phyloP scores from a whole-genome alignment of 1,140 invertebrate species.

The Caenorhabditis inopinata region DNA sequence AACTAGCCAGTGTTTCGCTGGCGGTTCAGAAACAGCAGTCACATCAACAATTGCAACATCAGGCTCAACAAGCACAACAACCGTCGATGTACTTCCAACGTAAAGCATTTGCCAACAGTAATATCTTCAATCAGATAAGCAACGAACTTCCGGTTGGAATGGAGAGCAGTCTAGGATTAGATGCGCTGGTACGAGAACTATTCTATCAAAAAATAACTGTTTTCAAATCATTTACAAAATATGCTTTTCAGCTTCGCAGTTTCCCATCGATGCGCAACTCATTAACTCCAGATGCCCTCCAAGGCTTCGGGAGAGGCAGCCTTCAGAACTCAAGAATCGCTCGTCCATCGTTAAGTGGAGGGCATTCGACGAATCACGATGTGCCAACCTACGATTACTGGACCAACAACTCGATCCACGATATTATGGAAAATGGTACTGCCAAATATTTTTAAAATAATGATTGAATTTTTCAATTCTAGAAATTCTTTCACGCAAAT shows the following conservation, averaged over 20 bases:
- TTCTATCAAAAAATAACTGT: background rate
- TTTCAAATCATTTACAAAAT: too few species aligned
- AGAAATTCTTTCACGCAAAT: background rate
- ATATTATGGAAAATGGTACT: slow-evolving; percentile 6
- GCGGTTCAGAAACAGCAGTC: background rate
- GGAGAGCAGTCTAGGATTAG: slow-evolving; percentile 8
- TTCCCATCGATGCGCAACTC: slow-evolving; percentile 23
- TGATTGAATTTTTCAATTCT: background rate
- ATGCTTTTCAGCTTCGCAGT: background rate
- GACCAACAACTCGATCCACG: slow-evolving; percentile 17
- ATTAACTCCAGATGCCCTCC: background rate
- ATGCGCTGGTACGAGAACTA: background rate
- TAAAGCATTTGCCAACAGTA: background rate
- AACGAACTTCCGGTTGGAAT: background rate
- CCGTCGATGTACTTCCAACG: background rate
- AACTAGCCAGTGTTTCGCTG: background rate
- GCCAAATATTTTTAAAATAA: background rate
- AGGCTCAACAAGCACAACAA: background rate
- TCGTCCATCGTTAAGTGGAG: background rate
- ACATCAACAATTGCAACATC: background rate
- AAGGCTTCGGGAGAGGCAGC: background rate
- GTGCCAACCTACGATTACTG: background rate
- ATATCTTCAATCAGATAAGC: slow-evolving; percentile 5
- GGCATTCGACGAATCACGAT: background rate
- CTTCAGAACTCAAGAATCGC: background rate